phyloP scores from a whole-genome alignment of 2,113 vertebrate genomes.

The Butorides virescens region DNA sequence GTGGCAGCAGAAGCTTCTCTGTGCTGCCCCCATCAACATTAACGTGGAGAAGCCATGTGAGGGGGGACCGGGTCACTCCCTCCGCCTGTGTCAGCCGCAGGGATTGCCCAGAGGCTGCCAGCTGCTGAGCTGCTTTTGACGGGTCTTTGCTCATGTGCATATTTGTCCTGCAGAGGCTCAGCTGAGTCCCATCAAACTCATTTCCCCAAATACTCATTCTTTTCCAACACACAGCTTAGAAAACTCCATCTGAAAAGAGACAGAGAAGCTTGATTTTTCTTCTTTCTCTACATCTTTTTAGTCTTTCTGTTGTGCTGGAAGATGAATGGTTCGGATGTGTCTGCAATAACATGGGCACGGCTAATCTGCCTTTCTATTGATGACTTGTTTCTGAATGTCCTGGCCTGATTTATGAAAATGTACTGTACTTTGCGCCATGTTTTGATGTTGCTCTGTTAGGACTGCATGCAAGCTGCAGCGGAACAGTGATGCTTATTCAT shows the following conservation, averaged over 20 bases:
- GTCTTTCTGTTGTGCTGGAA: neutral
- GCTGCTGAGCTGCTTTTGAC: neutral
- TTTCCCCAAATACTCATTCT: neutral
- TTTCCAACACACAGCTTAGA: neutral
- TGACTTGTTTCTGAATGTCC: neutral
- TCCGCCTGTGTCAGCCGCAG: accelerated
- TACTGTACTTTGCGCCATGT: neutral
- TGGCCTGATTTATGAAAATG: slow-evolving; percentile 24
- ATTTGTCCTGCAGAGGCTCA: neutral
- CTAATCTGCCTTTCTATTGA: neutral
- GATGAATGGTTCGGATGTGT: neutral
- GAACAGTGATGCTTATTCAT: slow-evolving; percentile 41
- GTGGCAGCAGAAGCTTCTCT: neutral
- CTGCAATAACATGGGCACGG: neutral
- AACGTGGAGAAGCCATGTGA: accelerated
- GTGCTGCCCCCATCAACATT: neutral
- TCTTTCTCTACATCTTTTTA: neutral
- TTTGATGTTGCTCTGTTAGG: slow-evolving; percentile 1
- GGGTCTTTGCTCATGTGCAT: accelerated
- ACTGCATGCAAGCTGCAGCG: slow-evolving; percentile 44
- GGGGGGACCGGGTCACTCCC: neutral
- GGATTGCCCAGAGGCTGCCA: neutral
- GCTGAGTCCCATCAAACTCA: neutral
- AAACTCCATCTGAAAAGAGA: neutral
- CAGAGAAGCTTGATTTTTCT: neutral